Conservation (phyloP, 2,797 vertebrate genomes). For the Sphenodon punctatus region DNA sequence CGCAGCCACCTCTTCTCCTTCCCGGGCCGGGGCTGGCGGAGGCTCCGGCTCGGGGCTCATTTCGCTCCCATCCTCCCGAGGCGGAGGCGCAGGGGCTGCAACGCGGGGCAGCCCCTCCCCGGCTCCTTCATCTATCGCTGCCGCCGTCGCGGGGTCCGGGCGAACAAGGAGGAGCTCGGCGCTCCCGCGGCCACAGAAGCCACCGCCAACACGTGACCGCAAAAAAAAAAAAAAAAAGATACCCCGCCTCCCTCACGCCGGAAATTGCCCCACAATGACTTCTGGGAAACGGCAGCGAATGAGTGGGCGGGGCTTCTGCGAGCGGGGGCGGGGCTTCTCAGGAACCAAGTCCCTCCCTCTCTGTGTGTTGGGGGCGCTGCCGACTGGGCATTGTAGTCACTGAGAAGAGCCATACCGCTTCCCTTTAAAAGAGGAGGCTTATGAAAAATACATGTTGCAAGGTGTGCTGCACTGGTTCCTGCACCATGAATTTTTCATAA, state of each 20-base stretch:
- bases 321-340: too few species aligned
- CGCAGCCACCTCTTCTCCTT: background rate
- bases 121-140: slow-evolving; percentile 5
- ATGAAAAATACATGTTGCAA: too few species aligned
- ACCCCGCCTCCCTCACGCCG: background rate
- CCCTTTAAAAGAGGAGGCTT: too few species aligned
- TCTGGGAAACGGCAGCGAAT: too few species aligned
- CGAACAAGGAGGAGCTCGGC: background rate
- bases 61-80: background rate
- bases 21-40: background rate
- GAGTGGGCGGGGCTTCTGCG: background rate
- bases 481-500: too few species aligned
- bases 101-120: background rate
- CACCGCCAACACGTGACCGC: background rate
- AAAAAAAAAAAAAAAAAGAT: too few species aligned
- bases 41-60: slow-evolving; percentile 40
- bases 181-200: background rate
- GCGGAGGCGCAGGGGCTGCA: background rate
- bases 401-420: too few species aligned
- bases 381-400: too few species aligned
- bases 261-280: background rate
- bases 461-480: too few species aligned
- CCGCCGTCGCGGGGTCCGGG: background rate
- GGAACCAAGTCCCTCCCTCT: too few species aligned
- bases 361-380: background rate